Conservation (phyloP, 53 echinoderm and acorn worm species). For the Apostichopus leukothele region DNA sequence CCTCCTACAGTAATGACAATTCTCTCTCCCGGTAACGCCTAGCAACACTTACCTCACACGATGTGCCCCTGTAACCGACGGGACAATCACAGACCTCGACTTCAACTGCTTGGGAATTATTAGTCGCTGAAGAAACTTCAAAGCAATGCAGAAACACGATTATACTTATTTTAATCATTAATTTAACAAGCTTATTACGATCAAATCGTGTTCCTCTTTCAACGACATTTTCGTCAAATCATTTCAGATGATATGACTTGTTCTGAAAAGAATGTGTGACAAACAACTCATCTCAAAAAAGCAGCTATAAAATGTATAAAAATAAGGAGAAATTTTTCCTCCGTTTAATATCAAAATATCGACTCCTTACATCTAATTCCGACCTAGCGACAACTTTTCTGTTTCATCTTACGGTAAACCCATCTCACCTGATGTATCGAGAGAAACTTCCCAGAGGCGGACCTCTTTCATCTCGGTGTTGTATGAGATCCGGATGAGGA, state of each 20-base stretch:
- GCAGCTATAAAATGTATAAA: not conserved
- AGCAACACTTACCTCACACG: conserved; percentile 79
- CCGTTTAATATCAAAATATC: not conserved
- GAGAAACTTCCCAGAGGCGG: conserved; percentile 69
- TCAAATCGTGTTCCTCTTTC: too few species aligned
- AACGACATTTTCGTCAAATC: too few species aligned
- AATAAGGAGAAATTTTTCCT: not conserved
- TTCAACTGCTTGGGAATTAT: conserved; percentile 51
- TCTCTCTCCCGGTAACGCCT: too few species aligned
- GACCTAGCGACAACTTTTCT: too few species aligned
- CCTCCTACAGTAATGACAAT: too few species aligned
- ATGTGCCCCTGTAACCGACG: conserved; percentile 78
- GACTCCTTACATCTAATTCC: not conserved
- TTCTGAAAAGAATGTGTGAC: too few species aligned
- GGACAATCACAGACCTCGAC: conserved; percentile 92
- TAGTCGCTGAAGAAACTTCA: not conserved
- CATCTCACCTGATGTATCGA: conserved; percentile 77
- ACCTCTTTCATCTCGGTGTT: conserved; percentile 67
- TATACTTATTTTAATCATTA: too few species aligned
- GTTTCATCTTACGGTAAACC: not conserved
- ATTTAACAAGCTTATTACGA: too few species aligned
- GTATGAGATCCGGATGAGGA: conserved; percentile 80
- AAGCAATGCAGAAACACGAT: too few species aligned
- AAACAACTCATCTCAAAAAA: too few species aligned
- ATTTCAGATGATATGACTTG: too few species aligned